phyloP scores from a whole-genome alignment of 2,888 invertebrate genomes.

The Reticulitermes lucifugus region DNA sequence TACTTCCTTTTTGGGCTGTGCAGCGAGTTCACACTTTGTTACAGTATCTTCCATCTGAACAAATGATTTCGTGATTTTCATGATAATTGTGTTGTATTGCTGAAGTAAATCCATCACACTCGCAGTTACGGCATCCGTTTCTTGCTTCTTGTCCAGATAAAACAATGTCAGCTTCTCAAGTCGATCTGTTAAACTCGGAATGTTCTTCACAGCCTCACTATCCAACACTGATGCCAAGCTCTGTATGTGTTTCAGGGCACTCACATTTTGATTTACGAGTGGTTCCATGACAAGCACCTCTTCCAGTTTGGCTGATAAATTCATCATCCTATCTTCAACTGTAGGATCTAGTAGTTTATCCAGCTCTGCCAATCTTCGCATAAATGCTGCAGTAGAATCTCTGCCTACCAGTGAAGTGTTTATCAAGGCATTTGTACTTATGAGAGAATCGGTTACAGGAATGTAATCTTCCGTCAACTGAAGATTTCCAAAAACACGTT shows the following conservation, averaged over 20 bases:
- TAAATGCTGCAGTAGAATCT: conserved; percentile 64
- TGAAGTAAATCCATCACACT: conserved; percentile 63
- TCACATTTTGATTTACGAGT: conserved; percentile 63
- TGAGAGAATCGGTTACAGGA: conserved; percentile 63
- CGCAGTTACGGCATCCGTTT: conserved; percentile 61
- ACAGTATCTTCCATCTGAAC: conserved; percentile 64
- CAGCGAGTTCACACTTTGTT: conserved; percentile 63
- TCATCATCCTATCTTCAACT: conserved; percentile 63
- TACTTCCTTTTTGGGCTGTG: conserved; percentile 60
- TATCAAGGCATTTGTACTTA: conserved; percentile 66
- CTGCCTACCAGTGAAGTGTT: conserved; percentile 67
- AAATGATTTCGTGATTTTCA: conserved; percentile 64
- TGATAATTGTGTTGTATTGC: conserved; percentile 66
- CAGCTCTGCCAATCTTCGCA: conserved; percentile 64
- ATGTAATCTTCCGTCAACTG: conserved; percentile 58
- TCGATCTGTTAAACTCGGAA: conserved; percentile 64
- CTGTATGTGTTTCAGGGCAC: conserved; percentile 62
- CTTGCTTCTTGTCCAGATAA: conserved; percentile 62
- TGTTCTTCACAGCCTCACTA: conserved; percentile 62
- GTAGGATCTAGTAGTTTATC: conserved; percentile 65
- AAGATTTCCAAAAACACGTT: conserved; percentile 62
- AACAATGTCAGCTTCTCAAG: conserved; percentile 62
- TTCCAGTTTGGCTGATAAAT: conserved; percentile 65
- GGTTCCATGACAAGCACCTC: conserved; percentile 64
- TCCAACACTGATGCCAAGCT: conserved; percentile 63